Base-by-base conservation (phyloP, 2,113 vertebrate species). In the Hoplias malabaricus region DNA sequence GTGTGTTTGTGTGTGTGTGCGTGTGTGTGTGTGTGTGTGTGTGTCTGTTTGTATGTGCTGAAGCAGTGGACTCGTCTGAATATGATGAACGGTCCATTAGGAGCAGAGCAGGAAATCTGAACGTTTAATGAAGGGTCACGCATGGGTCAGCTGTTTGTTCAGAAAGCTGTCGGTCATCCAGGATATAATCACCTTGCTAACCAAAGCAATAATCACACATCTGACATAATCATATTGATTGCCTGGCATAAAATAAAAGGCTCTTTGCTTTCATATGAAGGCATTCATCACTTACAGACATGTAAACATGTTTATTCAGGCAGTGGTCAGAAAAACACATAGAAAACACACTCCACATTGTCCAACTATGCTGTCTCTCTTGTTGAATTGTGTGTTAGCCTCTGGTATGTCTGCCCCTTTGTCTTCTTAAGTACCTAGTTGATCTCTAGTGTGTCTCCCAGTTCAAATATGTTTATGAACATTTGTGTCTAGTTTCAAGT, bases 181-280 rank as follows among this genome's bases (percentile, higher is more conserved):
- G 70, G n/a, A 61, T 23, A 40, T 57, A 46, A n/a, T 66, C 29
- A 23, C 21, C 13, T 2, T 67, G 14, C 29, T 61, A 53, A 72
- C 70, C 46, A 63, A 36, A 33, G 31, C 66, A 38, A 34, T 57
- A 54, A 70, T 53, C 43, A 66, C 29, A 53, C 34, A 25, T 76
- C 36, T 70, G 69, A 63, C 57, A 77, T 53, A 69, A 82, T 78
- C 25, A 27, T 81, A 81, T 85, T 57, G 79, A 85, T 83, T 68
- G 69, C 42, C 29, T 68, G 63, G 63, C 34, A 57, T 63, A 83
- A 36, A n/a, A n/a, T 53, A 76, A 76, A 76, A 63, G 56, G 74
- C 12, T 31, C 12, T 36, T 11, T 68, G 50, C 59, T 31, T 54
- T 29, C 36, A 38, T 73, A 72, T n/a, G 42, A 31, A 59, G 48